phyloP scores from a whole-genome alignment of 2,888 invertebrate species.

The Dynastes tityus region DNA sequence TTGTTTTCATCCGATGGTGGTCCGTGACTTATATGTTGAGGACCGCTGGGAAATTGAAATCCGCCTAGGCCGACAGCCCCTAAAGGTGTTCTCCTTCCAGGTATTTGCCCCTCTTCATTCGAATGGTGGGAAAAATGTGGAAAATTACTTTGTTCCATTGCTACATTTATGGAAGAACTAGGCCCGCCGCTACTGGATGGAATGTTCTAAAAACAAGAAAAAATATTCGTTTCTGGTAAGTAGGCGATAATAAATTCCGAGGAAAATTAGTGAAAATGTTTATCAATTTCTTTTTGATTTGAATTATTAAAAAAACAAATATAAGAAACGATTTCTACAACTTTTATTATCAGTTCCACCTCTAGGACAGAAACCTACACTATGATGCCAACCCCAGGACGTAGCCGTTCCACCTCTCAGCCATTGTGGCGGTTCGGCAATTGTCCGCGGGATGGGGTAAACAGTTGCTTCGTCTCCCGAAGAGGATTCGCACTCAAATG shows the following conservation, averaged over 20 bases:
- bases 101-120: constrained; percentile 72
- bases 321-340: neutral
- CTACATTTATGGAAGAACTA: constrained; percentile 59
- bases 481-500: constrained; percentile 70
- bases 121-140: constrained; percentile 69
- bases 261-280: too few relatives aligned
- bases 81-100: constrained; percentile 83
- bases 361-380: constrained; percentile 59
- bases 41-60: constrained; percentile 85
- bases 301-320: neutral
- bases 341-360: neutral
- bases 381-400: constrained; percentile 69
- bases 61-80: constrained; percentile 89
- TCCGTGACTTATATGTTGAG: constrained; percentile 65
- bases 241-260: too few relatives aligned
- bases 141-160: constrained; percentile 65
- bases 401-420: constrained; percentile 63
- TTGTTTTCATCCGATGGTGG: constrained; percentile 84
- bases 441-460: constrained; percentile 68
- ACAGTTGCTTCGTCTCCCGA: constrained; percentile 69
- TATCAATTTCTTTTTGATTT: too few relatives aligned
- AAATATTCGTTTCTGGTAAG: too few relatives aligned
- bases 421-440: constrained; percentile 68
- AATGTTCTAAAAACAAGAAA: constrained; percentile 54
- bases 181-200: constrained; percentile 58